Evolutionary conservation across 2,113 vertebrate species (phyloP).

Genomic region (Ictalurus furcatus): DNA sequence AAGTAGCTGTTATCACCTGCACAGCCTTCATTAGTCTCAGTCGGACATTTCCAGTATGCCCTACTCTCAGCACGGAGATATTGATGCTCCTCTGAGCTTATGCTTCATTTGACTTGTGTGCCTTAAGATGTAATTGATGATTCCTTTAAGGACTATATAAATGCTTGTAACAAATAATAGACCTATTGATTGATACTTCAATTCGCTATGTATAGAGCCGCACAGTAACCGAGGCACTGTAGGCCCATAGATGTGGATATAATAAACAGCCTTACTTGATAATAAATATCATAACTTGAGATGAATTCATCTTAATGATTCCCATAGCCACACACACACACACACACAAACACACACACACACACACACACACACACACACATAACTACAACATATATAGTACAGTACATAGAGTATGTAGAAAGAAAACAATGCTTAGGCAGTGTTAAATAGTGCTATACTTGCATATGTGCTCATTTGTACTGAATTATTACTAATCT

Average conservation of each 20-base stretch:
- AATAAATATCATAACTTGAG: background rate
- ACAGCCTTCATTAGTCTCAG: background rate
- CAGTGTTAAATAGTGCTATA: too few relatives aligned
- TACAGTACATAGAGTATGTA: too few relatives aligned
- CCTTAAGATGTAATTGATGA: conserved; percentile 1
- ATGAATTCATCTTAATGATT: background rate
- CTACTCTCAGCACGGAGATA: background rate
- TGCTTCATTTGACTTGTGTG: background rate
- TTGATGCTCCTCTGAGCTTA: conserved; percentile 1
- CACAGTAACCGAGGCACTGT: background rate
- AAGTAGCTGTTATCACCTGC: background rate
- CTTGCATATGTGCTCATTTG: too few relatives aligned
- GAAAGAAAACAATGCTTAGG: too few relatives aligned
- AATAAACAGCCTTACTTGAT: background rate
- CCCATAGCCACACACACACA: background rate
- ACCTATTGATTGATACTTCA: background rate
- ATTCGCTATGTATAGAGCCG: background rate
- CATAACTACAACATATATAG: background rate
- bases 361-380: background rate
- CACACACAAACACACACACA: conserved; percentile 18
- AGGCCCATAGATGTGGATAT: background rate
- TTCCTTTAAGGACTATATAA: background rate
- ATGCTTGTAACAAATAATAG: conserved; percentile 19
- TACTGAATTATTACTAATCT: too few relatives aligned
- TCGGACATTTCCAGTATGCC: background rate